Evolutionary conservation across 1,140 invertebrate genomes (phyloP), one percentile per base, ranked within the genome.

Genomic region (Chlorops oryzae): DNA sequence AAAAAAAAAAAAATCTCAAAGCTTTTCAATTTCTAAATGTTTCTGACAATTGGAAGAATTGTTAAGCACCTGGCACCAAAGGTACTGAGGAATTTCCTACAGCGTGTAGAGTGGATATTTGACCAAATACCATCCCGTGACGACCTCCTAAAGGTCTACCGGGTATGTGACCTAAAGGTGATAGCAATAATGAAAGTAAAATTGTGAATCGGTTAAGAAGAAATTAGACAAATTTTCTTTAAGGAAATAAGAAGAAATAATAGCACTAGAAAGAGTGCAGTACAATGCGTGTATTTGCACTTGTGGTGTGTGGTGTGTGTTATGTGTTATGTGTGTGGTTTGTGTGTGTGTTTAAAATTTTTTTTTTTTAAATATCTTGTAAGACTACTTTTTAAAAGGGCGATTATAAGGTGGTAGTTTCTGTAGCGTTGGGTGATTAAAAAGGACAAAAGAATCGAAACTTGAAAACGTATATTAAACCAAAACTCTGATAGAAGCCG

Each of bases 111-210:
- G 75, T 74, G 65, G 78, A 72, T 63, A 79, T 77, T 65, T 75
- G 73, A 65, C 73, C 79, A 78, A 81, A 81, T 57, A 82, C 79
- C 80, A 82, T 82, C 70, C 80, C 80, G 74, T 82, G 80, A 65
- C 80, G 77, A 74, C 80, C 80, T 61, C 80, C 81, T 74, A 77
- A 74, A 75, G 77, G 77, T 75, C 78, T 80, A 74, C 79, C 80
- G 70, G 79, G 78, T 76, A 81, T 72, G 73, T 80, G 78, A 76
- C 79, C 80, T 82, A 76, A 62, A n/a, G n/a, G n/a, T n/a, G n/a
- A n/a, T n/a, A n/a, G n/a, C n/a, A n/a, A 69, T 68, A 50, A 66
- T 65, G 61, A 66, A 62, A 57, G 65, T 65, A 67, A 58, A 67
- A 67, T 67, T 61, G 67, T 65, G 63, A 39, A 70, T 75, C 62